These are phyloP conservation scores for Sclerurus mexicanus DNA, from an alignment of 2,113 vertebrate species.

Conservation along the genomic window DNA sequence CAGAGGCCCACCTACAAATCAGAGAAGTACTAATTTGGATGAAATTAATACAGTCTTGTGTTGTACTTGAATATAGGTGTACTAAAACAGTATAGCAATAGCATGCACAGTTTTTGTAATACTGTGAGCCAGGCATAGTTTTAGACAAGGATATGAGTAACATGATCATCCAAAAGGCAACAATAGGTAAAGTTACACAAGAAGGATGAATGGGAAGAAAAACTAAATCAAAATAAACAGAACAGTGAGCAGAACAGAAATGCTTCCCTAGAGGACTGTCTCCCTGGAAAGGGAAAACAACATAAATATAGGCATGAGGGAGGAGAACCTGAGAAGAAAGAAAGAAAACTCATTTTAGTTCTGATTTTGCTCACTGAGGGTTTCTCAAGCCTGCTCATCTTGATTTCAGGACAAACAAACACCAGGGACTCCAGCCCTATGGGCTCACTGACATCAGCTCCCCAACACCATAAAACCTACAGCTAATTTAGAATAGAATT, in stretches of 20 bases:
- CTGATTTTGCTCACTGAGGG: not conserved
- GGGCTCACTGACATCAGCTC: not conserved
- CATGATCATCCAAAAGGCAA: not conserved
- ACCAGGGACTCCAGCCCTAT: not conserved
- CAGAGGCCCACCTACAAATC: not conserved
- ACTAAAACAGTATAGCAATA: not conserved
- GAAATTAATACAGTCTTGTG: not conserved
- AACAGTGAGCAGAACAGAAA: not conserved
- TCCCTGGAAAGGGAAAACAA: not conserved
- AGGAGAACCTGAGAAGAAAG: not conserved
- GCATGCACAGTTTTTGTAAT: not conserved
- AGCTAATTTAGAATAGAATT: not conserved
- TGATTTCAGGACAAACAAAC: not conserved
- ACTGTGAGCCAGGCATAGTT: not conserved
- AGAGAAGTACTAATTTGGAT: not conserved
- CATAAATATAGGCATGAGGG: not conserved
- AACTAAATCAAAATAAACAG: not conserved
- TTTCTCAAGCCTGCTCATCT: not conserved
- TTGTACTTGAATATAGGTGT: not conserved
- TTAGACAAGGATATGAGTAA: not conserved
- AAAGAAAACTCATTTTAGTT: not conserved
- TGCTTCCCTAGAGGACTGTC: no score
- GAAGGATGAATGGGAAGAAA: not conserved
- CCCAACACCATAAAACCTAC: not conserved
- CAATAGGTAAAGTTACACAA: not conserved